Conservation (phyloP, 2,797 vertebrate species). For the Erethizon dorsatum region DNA sequence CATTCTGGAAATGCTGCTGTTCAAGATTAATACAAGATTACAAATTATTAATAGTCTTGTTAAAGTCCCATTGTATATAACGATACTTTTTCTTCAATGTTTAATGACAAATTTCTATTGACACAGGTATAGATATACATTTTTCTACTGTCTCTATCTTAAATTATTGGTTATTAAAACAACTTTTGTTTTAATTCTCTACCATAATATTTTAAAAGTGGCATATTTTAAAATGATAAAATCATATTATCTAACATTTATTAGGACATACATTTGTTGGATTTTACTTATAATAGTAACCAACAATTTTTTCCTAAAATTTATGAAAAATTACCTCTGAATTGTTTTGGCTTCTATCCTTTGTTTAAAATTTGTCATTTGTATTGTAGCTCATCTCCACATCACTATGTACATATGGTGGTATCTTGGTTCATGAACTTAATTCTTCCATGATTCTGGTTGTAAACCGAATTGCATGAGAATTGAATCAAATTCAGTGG, state of each 20-base stretch:
- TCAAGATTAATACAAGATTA: not conserved
- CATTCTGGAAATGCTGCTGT: not conserved
- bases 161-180: not conserved
- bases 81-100: not conserved
- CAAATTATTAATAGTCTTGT: not conserved
- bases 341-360: not conserved
- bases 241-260: not conserved
- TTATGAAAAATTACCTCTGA: not conserved
- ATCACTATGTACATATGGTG: not conserved
- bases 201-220: not conserved
- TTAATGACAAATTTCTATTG: conserved; percentile 7
- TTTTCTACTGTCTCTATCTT: not conserved
- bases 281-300: not conserved
- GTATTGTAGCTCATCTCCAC: not conserved
- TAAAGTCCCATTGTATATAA: not conserved
- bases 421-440: not conserved
- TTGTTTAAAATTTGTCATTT: not conserved
- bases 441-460: not conserved
- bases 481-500: not conserved
- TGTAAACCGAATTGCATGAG: not conserved
- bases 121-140: not conserved
- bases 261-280: not conserved
- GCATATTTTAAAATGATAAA: not conserved
- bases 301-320: not conserved
- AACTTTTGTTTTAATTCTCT: not conserved